phyloP scores from a whole-genome alignment of 2,113 vertebrate genomes.

The Oncorhynchus mykiss region DNA sequence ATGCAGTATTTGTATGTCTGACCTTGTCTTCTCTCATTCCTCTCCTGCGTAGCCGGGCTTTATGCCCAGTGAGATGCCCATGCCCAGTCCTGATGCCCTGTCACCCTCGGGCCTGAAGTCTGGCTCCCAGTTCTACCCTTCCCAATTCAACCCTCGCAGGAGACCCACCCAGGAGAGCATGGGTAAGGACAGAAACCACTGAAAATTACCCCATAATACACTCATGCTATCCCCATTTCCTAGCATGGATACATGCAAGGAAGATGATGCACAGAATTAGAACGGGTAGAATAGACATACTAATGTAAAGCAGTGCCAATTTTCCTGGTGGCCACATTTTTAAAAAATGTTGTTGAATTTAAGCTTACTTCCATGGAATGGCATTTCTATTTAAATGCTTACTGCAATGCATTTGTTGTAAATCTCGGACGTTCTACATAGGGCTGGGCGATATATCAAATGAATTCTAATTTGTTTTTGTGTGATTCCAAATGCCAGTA shows the following conservation, averaged over 20 bases:
- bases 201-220: neutral
- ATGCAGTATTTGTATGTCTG: neutral
- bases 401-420: too few relatives aligned
- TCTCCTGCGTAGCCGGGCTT: conserved; percentile 75
- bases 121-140: conserved; percentile 81
- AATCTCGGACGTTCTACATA: too few relatives aligned
- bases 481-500: too few relatives aligned
- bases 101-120: conserved; percentile 85
- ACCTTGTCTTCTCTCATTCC: neutral
- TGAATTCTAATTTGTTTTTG: too few relatives aligned
- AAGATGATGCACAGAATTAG: neutral
- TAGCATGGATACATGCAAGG: neutral
- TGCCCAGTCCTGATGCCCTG: conserved; percentile 80
- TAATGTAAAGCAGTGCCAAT: too few relatives aligned
- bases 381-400: too few relatives aligned
- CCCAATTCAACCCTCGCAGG: conserved; percentile 73
- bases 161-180: conserved; percentile 81
- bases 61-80: conserved; percentile 82
- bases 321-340: too few relatives aligned
- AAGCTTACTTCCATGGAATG: too few relatives aligned
- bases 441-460: too few relatives aligned
- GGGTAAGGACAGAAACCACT: conserved; percentile 71
- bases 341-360: too few relatives aligned
- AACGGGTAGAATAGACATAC: too few relatives aligned
- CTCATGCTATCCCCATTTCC: neutral